A percentile compares a stretch with the other conserved stretches of the same genome.
Conservation (phyloP, 30 jellyfish, hydroid and myxozoan genomes). For the Clytia hemisphaerica region DNA sequence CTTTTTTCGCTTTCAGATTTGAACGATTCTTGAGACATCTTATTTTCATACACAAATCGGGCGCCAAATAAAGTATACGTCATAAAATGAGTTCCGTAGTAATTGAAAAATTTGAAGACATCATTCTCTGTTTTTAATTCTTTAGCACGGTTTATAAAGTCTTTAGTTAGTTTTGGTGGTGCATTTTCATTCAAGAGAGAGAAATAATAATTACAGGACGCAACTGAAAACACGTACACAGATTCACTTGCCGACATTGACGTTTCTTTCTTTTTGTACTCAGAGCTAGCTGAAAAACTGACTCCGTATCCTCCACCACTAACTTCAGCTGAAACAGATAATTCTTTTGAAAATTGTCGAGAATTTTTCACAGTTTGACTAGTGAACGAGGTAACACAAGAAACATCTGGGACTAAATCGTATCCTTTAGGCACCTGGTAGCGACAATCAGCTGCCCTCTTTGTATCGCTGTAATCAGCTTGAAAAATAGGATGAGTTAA, state of each 20-base stretch:
- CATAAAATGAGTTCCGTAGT: conserved; percentile 46
- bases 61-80: conserved; percentile 49
- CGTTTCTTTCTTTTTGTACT: conserved; percentile 26
- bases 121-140: neutral
- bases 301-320: conserved; percentile 60
- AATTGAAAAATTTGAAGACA: conserved; percentile 32
- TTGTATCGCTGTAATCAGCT: conserved; percentile 22
- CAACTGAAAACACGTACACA: conserved; percentile 35
- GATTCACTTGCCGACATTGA: conserved; percentile 36
- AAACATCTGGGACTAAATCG: conserved; percentile 41
- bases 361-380: conserved; percentile 24
- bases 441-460: conserved; percentile 50
- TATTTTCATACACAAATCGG: conserved; percentile 36
- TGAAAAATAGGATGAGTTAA: conserved; percentile 46
- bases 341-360: conserved; percentile 24
- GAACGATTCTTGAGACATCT: conserved; percentile 26
- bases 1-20: neutral
- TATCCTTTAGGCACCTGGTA: conserved; percentile 46
- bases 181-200: conserved; percentile 41
- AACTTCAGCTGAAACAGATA: conserved; percentile 30
- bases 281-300: conserved; percentile 40
- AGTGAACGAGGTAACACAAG: conserved; percentile 55
- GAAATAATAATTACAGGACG: conserved; percentile 43
- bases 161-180: conserved; percentile 31
- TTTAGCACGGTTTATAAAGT: conserved; percentile 28